Evolutionary conservation across 1,140 invertebrate genomes (phyloP), one percentile per base, ranked within the genome.

Genomic region (Oncopeltus fasciatus): DNA sequence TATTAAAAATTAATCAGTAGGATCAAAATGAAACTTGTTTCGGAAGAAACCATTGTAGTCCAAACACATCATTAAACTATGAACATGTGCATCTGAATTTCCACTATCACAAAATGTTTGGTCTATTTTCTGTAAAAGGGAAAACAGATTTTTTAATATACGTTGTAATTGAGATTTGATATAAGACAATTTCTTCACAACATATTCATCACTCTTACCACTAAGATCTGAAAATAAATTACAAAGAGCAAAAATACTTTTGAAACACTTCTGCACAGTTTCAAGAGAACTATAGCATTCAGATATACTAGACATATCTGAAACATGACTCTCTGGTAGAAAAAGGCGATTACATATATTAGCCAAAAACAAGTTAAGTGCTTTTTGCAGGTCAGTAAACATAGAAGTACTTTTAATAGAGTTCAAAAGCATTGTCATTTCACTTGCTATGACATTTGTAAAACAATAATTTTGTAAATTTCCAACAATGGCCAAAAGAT

Each of bases 111-210:
- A 26, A 24, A 21, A 27, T 24, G 20, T 53, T 4, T 53, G 49
- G 26, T 66, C 51, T 49, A 60, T 20, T 56, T 57, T 49, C 46
- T 60, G 28, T 18, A 58, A 66, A 59, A 49, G 20, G 33, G 57
- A 58, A 58, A 58, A 58, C 18, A 58, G n/a, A 4, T 16, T 57
- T 21, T 21, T 67, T 28, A 62, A 57, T 53, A 49, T 47, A 27
- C 56, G 53, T 9, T 53, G 14, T 24, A 53, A 26, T 24, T 53
- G 21, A 24, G 24, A 24, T 26, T 53, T 53, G 26, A 53, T 18
- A 26, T 8, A 24, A 18, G 21, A 3, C 26, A 53, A 53, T 24
- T 53, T 24, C 11, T 14, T 24, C n/a, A 53, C 26, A 53, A 53
- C 24, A 53, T 53, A 24, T 11, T 53, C 49, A 53, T 53, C 24